These are phyloP conservation scores for Donacobius atricapilla DNA, from an alignment of 2,113 vertebrate genomes.

Conservation along the genomic window DNA sequence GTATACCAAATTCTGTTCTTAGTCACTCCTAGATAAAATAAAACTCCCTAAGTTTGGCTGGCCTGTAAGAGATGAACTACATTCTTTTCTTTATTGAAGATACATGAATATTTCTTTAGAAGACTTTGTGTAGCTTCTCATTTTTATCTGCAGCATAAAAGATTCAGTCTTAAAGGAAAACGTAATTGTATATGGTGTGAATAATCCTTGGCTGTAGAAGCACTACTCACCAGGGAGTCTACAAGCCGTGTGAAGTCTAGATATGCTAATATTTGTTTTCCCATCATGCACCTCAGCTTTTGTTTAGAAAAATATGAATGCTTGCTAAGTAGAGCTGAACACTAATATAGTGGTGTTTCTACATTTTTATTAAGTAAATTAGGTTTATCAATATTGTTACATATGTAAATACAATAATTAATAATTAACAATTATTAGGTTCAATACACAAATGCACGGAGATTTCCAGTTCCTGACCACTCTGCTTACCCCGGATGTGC, in stretches of 20 bases:
- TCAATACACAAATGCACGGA: neutral
- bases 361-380: neutral
- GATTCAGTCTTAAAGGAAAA: conserved; percentile 39
- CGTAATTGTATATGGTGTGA: conserved; percentile 45
- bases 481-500: neutral
- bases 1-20: neutral
- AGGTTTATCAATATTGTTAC: neutral
- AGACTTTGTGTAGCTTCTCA: conserved; percentile 12
- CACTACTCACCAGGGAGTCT: conserved; percentile 26
- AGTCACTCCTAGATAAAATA: conserved; percentile 8
- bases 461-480: neutral
- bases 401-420: neutral
- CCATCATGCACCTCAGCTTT: conserved; percentile 15
- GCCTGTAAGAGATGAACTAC: neutral
- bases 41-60: neutral
- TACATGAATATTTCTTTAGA: conserved; percentile 16
- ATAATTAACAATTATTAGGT: neutral
- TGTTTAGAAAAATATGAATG: conserved; percentile 17
- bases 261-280: conserved; percentile 62
- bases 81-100: conserved; percentile 5
- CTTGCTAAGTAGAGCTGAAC: neutral
- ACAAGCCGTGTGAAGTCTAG: conserved; percentile 22
- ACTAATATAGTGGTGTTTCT: neutral
- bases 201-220: conserved; percentile 51
- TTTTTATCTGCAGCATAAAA: conserved; percentile 45